phyloP scores from a whole-genome alignment of 2,888 invertebrate genomes.

The Diploptera punctata region DNA sequence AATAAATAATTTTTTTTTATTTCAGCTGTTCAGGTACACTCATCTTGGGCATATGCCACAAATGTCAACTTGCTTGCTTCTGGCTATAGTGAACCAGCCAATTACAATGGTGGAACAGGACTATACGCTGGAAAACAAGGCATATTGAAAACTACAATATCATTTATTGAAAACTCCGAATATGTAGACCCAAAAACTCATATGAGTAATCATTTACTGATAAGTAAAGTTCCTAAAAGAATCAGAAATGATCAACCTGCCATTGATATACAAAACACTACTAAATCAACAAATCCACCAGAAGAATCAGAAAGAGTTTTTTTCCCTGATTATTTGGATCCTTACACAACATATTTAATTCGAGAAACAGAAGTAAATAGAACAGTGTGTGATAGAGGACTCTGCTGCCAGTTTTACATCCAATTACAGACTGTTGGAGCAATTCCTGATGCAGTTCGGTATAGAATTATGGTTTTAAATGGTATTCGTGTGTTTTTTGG shows the following conservation, averaged over 20 bases:
- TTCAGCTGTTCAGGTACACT: conserved; percentile 70
- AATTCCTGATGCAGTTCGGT: background rate
- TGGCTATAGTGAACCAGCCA: conserved; percentile 67
- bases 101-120: conserved; percentile 75
- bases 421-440: background rate
- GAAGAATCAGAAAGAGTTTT: background rate
- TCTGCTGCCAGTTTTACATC: conserved; percentile 12
- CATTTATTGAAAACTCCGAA: no score
- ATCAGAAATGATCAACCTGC: no score
- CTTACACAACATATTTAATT: conserved; percentile 6
- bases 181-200: background rate
- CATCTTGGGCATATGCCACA: conserved; percentile 70
- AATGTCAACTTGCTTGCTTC: conserved; percentile 73
- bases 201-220: background rate
- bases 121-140: conserved; percentile 68
- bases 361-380: background rate
- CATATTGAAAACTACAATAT: conserved; percentile 52
- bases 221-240: background rate
- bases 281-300: background rate
- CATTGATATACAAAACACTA: no score
- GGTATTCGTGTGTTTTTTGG: conserved; percentile 19
- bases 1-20: conserved; percentile 35
- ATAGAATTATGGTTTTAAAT: conserved; percentile 8
- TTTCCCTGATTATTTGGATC: background rate
- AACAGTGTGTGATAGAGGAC: background rate